phyloP scores from a whole-genome alignment of 2,797 vertebrate species.

The Argyrosomus regius region DNA sequence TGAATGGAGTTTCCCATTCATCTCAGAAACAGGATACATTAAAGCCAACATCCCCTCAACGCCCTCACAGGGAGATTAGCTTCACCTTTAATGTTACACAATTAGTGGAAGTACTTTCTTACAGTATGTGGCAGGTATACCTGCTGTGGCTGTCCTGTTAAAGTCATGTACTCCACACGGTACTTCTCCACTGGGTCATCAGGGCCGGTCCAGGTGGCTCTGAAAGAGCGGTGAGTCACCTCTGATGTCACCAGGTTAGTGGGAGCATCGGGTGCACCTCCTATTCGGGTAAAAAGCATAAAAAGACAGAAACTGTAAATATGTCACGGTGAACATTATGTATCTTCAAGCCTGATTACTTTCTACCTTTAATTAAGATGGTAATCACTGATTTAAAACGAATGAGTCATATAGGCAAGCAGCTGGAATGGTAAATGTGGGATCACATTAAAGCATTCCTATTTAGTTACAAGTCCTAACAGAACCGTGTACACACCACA shows the following conservation, averaged over 20 bases:
- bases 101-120: not conserved
- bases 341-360: not conserved
- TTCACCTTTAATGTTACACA: not conserved
- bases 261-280: constrained; percentile 87
- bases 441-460: constrained; percentile 3
- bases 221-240: constrained; percentile 92
- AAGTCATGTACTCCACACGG: constrained; percentile 92
- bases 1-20: constrained; percentile 57
- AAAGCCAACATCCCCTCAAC: constrained; percentile 26
- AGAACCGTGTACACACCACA: constrained; percentile 4
- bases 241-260: constrained; percentile 94
- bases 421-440: too few relatives aligned
- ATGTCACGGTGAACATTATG: not conserved
- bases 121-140: constrained; percentile 75
- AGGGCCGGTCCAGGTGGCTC: constrained; percentile 92
- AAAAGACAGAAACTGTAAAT: constrained; percentile 12
- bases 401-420: not conserved
- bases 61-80: not conserved
- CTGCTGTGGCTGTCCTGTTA: constrained; percentile 88
- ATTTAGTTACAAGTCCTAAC: constrained; percentile 29
- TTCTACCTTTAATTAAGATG: not conserved
- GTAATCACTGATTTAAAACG: not conserved
- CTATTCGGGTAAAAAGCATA: constrained; percentile 58
- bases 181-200: constrained; percentile 92
- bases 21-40: constrained; percentile 30